A percentile compares a stretch with the other conserved stretches of the same genome.
Evolutionary conservation across 2,797 vertebrate genomes (phyloP).

Genomic region (Malacoctenus gilli): DNA sequence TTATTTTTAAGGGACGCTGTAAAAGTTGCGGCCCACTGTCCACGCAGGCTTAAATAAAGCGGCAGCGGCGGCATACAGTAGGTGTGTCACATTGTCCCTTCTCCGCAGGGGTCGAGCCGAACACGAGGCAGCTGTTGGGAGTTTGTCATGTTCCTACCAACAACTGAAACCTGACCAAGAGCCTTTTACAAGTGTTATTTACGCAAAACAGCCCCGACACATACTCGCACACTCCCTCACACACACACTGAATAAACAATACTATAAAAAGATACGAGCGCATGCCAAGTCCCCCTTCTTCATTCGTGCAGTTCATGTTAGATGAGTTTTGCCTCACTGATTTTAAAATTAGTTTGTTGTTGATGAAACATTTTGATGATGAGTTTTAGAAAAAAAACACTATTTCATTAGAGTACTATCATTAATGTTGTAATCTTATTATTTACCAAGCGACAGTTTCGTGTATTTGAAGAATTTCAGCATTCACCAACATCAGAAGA

Average conservation of each 20-base stretch:
- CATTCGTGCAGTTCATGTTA: too few species aligned
- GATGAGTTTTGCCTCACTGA: too few species aligned
- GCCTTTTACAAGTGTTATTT: conserved; percentile 17
- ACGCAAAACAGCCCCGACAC: conserved; percentile 15
- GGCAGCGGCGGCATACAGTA: conserved; percentile 17
- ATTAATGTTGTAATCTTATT: too few species aligned
- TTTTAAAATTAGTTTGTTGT: too few species aligned
- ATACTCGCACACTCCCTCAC: background rate
- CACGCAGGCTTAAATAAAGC: conserved; percentile 44
- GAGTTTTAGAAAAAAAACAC: too few species aligned
- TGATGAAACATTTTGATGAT: too few species aligned
- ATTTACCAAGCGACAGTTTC: too few species aligned
- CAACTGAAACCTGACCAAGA: conserved; percentile 44
- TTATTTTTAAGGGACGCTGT: conserved; percentile 57
- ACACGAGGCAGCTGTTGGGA: conserved; percentile 38
- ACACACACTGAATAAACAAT: background rate
- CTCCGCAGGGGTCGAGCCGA: conserved; percentile 12
- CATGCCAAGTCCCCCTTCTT: too few species aligned
- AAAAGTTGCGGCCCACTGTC: conserved; percentile 20
- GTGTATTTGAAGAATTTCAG: too few species aligned
- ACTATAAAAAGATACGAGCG: background rate
- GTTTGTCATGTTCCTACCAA: conserved; percentile 40
- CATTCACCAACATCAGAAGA: too few species aligned
- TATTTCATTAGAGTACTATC: too few species aligned
- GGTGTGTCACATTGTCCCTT: conserved; percentile 40